Evolutionary conservation across 2,888 invertebrate genomes (phyloP).

Genomic region (Phaonia tiefii): DNA sequence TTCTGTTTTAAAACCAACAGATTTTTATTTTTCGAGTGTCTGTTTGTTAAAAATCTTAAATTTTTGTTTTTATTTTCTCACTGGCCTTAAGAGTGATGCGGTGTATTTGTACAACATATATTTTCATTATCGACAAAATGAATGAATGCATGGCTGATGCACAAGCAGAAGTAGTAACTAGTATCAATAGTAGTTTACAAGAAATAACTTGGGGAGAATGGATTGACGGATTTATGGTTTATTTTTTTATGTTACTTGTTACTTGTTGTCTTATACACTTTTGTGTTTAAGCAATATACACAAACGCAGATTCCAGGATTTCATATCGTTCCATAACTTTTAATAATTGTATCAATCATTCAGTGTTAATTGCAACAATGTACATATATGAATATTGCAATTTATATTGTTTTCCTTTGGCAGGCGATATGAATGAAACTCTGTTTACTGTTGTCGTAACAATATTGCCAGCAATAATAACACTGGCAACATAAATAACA

Average conservation of each 20-base stretch:
- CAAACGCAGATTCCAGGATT: not conserved
- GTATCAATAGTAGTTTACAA: conserved; percentile 1
- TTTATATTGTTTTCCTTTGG: conserved; percentile 9
- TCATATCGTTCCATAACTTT: conserved; percentile 26
- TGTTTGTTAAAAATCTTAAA: too few relatives aligned
- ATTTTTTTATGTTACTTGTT: too few relatives aligned
- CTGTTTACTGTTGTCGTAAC: conserved; percentile 2
- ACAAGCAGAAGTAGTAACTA: not conserved
- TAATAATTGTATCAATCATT: conserved; percentile 52
- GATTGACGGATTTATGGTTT: conserved; percentile 45
- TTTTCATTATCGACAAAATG: conserved; percentile 36
- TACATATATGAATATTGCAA: conserved; percentile 14
- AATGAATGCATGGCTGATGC: not conserved
- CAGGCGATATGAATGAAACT: not conserved
- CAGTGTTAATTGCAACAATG: conserved; percentile 49
- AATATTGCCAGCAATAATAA: too few relatives aligned
- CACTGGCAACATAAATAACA: not conserved
- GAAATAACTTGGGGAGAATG: not conserved
- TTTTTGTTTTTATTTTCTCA: too few relatives aligned
- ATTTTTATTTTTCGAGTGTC: too few relatives aligned
- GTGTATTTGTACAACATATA: conserved; percentile 14
- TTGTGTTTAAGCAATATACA: not conserved
- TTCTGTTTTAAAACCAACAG: too few relatives aligned
- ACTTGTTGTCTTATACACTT: not conserved
- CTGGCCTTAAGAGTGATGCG: not conserved